phyloP scores from a whole-genome alignment of 2,888 invertebrate species.

The Drosophila rubida region DNA sequence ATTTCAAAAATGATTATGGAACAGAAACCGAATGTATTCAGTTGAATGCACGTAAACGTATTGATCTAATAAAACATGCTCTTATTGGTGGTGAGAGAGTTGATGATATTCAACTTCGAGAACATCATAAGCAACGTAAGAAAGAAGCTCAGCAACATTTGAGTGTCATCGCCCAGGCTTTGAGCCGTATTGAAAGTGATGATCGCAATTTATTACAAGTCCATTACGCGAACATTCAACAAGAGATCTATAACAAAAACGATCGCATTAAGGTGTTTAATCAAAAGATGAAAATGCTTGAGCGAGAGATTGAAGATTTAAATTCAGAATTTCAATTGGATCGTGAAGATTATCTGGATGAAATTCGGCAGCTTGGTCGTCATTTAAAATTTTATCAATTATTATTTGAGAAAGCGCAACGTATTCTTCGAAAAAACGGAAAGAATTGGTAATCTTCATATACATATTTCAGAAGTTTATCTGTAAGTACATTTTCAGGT shows the following conservation, averaged over 20 bases:
- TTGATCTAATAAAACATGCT: constrained; percentile 89
- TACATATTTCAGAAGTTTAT: background rate
- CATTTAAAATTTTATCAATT: constrained; percentile 89
- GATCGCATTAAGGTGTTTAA: constrained; percentile 88
- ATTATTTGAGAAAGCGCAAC: constrained; percentile 88
- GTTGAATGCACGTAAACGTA: constrained; percentile 83
- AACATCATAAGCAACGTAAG: constrained; percentile 88
- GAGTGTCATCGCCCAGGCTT: constrained; percentile 87
- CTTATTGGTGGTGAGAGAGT: constrained; percentile 93
- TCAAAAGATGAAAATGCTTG: constrained; percentile 88
- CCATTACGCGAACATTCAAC: constrained; percentile 92
- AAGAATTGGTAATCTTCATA: constrained; percentile 87
- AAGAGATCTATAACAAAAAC: constrained; percentile 90
- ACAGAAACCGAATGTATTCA: constrained; percentile 56
- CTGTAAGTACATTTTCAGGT: background rate
- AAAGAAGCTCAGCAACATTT: constrained; percentile 88
- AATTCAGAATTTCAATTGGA: constrained; percentile 93
- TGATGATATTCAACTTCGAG: constrained; percentile 89
- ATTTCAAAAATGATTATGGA: background rate
- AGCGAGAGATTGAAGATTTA: constrained; percentile 90
- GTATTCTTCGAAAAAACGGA: constrained; percentile 89
- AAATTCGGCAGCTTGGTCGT: constrained; percentile 90
- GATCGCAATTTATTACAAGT: constrained; percentile 89
- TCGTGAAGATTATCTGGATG: constrained; percentile 92
- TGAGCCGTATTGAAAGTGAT: constrained; percentile 88